Conservation (phyloP, 1,140 invertebrate species). For the Planococcus citri region DNA sequence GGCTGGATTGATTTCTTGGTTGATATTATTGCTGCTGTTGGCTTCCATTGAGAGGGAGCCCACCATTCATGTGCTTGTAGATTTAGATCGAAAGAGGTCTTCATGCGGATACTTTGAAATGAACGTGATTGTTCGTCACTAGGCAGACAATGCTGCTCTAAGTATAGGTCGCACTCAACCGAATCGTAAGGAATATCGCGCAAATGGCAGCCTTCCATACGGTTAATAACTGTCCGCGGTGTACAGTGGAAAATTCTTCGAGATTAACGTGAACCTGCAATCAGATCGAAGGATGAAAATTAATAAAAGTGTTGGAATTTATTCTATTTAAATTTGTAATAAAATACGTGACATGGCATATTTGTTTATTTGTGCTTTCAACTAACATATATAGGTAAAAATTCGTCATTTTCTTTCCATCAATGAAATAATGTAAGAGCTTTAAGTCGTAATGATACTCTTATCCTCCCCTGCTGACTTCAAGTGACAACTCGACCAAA, state of each 20-base stretch:
- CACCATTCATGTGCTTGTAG: conserved; percentile 7
- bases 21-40: conserved; percentile 4
- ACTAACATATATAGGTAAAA: too few species aligned
- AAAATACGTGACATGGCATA: too few species aligned
- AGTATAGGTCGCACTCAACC: conserved; percentile 11
- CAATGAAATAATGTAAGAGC: too few species aligned
- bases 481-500: too few species aligned
- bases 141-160: conserved; percentile 4
- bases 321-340: too few species aligned
- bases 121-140: not conserved
- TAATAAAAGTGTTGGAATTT: too few species aligned
- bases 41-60: conserved; percentile 13
- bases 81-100: not conserved
- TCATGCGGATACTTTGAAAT: conserved; percentile 9
- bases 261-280: not conserved
- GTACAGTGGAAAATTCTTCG: not conserved
- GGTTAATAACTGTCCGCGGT: not conserved
- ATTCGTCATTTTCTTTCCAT: too few species aligned
- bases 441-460: too few species aligned
- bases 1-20: not conserved
- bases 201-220: conserved; percentile 10
- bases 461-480: too few species aligned
- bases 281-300: not conserved
- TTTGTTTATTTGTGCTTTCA: too few species aligned
- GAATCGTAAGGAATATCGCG: not conserved